phyloP scores from a whole-genome alignment of 2,888 invertebrate genomes.

The Apoda limacodes region DNA sequence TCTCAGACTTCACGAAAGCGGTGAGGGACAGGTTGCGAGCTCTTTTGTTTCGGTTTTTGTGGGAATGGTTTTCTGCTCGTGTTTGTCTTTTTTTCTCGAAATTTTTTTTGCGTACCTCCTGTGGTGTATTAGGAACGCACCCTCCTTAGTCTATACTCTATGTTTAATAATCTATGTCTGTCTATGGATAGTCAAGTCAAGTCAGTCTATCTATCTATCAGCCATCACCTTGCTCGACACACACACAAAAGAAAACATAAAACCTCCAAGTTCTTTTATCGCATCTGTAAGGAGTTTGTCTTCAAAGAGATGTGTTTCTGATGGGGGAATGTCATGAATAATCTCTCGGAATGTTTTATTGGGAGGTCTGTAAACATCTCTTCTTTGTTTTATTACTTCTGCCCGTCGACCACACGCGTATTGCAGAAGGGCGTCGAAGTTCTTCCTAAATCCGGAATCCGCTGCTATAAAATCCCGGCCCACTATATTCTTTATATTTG shows the following conservation, averaged over 20 bases:
- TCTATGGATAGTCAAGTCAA: not conserved
- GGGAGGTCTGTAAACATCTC: constrained; percentile 3
- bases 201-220: not conserved
- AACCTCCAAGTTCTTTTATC: too few species aligned
- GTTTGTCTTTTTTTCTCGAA: not conserved
- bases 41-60: not conserved
- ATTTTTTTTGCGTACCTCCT: not conserved
- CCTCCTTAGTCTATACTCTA: not conserved
- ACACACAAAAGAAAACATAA: too few species aligned
- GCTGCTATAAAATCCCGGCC: constrained; percentile 6
- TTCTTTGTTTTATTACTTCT: constrained; percentile 7
- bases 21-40: too few species aligned
- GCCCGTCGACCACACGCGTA: constrained; percentile 13
- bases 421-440: constrained; percentile 11
- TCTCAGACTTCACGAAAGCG: too few species aligned
- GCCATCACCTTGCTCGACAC: too few species aligned
- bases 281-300: constrained; percentile 6
- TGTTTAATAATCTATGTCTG: constrained; percentile 1
- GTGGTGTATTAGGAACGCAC: constrained; percentile 1
- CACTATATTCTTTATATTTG: constrained; percentile 4
- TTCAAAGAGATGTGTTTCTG: constrained; percentile 9
- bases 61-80: not conserved
- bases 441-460: constrained; percentile 10
- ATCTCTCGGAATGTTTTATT: constrained; percentile 3
- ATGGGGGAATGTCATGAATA: constrained; percentile 6